phyloP scores from a whole-genome alignment of 2,888 invertebrate species.

The Parasteatoda lunata region DNA sequence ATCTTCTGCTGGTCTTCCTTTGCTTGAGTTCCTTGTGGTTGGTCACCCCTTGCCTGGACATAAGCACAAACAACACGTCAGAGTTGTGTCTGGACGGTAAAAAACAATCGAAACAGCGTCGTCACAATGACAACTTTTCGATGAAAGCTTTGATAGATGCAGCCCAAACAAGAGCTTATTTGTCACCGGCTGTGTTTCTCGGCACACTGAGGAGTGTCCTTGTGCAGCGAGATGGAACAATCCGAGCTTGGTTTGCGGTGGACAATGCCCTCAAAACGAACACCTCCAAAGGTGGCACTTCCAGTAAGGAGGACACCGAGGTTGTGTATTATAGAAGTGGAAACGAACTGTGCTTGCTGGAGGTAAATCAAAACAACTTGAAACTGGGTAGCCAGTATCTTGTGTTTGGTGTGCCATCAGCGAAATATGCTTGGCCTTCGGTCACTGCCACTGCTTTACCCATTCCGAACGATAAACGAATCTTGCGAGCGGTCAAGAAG shows the following conservation, averaged over 20 bases:
- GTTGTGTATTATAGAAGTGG: constrained; percentile 51
- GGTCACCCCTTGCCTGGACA: constrained; percentile 35
- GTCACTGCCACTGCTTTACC: constrained; percentile 62
- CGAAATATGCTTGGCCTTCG: constrained; percentile 33
- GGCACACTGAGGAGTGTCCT: constrained; percentile 53
- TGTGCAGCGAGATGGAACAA: constrained; percentile 49
- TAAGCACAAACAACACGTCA: not conserved
- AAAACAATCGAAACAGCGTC: constrained; percentile 28
- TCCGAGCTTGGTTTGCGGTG: constrained; percentile 53
- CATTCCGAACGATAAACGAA: constrained; percentile 65
- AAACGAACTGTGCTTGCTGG: constrained; percentile 35
- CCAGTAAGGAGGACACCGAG: constrained; percentile 41
- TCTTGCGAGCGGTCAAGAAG: constrained; percentile 55
- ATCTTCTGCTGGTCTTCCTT: constrained; percentile 44
- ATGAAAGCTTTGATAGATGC: constrained; percentile 29
- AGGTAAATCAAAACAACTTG: constrained; percentile 57
- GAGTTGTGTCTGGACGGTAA: constrained; percentile 42
- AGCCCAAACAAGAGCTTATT: constrained; percentile 54
- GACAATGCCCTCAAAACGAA: constrained; percentile 39
- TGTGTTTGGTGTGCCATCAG: constrained; percentile 42
- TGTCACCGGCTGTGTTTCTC: constrained; percentile 45
- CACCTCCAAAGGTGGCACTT: not conserved
- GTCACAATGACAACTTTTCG: constrained; percentile 38
- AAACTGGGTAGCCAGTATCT: constrained; percentile 58
- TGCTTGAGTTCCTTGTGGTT: constrained; percentile 51